Conservation (phyloP, 2,888 invertebrate genomes). For the Dolichomitus sp. region DNA sequence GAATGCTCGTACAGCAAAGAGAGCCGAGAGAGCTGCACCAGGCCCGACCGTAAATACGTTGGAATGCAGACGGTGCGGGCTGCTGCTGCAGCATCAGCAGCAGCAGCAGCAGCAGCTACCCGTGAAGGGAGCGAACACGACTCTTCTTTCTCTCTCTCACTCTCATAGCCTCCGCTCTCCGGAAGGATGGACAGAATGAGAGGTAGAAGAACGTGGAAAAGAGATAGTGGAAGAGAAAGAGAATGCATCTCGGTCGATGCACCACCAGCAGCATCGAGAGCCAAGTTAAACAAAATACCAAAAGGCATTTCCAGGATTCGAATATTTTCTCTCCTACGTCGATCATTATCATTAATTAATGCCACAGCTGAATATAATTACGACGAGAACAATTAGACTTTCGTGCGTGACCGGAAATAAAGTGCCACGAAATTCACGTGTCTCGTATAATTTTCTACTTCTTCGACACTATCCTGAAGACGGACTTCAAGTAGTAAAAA, state of each 20-base stretch:
- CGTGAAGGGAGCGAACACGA: conserved; percentile 66
- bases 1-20: conserved; percentile 68
- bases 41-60: conserved; percentile 75
- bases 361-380: neutral
- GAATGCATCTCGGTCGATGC: conserved; percentile 67
- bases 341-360: conserved; percentile 43
- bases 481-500: conserved; percentile 13
- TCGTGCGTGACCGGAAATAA: conserved; percentile 58
- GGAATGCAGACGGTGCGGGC: conserved; percentile 76
- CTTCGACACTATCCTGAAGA: neutral
- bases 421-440: conserved; percentile 29
- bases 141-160: conserved; percentile 35
- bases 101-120: conserved; percentile 62
- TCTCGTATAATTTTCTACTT: neutral
- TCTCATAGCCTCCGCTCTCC: conserved; percentile 43
- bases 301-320: conserved; percentile 42
- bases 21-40: conserved; percentile 65
- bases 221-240: conserved; percentile 62
- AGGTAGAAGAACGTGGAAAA: conserved; percentile 59
- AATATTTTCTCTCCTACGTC: conserved; percentile 16
- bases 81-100: conserved; percentile 63
- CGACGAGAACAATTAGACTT: conserved; percentile 5
- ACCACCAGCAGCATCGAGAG: conserved; percentile 55
- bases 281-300: conserved; percentile 49
- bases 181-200: conserved; percentile 60